Evolutionary conservation across 64 coral and sea anemone genomes (phyloP), one percentile per base, ranked within the genome.

Genomic region (Actinia equina): DNA sequence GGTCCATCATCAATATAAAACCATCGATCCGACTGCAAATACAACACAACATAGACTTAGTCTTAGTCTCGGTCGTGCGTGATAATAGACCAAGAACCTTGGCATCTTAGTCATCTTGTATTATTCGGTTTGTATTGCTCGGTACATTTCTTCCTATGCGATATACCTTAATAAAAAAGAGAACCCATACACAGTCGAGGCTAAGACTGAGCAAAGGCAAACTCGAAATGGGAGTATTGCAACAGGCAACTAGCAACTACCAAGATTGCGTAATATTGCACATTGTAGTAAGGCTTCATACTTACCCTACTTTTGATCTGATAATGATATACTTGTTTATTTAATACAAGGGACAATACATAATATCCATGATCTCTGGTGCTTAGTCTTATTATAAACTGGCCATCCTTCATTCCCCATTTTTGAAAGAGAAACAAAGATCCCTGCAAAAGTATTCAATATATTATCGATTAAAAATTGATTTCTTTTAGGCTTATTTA

Each of bases 1-100:
- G 96, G 96, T 23, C 96, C 96, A 94, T 98, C 96, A 56, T 98
- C 96, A 86, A 98, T 98, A 52, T 98, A 98, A 80, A 98, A 98
- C 85, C 93, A 98, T 44, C 96, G 88, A 80, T 98, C 96, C 76
- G 92, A 93, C 89, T 98, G 71, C 57, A 80, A 86, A 37, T 37
- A 37, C 30, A 37, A 37, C n/a, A 87, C 20, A 46, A 63, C 2
- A 41, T 19, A 20, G 30, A 49, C 46, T n/a, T n/a, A n/a, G n/a
- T n/a, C n/a, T n/a, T n/a, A n/a, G n/a, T n/a, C n/a, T n/a, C n/a
- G n/a, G n/a, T n/a, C n/a, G n/a, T n/a, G n/a, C n/a, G n/a, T n/a
- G n/a, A n/a, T n/a, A n/a, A n/a, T n/a, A n/a, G n/a, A n/a, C n/a
- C n/a, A n/a, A n/a, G n/a, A n/a, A n/a, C n/a, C n/a, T n/a, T n/a